Evolutionary conservation across 2,797 vertebrate genomes (phyloP).

Genomic region (Graptemys geographica): DNA sequence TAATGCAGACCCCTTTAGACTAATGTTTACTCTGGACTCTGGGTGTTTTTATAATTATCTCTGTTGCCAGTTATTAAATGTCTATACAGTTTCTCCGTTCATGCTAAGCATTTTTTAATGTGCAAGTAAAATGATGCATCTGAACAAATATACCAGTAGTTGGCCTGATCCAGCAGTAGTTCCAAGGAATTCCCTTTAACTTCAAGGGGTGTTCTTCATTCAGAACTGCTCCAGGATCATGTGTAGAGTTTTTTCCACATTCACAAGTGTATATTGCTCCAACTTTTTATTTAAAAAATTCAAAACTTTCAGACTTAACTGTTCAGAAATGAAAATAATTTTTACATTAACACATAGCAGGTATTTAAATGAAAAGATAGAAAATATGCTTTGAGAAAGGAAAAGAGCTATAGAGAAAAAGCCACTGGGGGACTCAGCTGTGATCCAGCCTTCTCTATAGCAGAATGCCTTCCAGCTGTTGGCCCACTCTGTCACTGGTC

Average conservation of each 20-base stretch:
- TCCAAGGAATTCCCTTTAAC: background rate
- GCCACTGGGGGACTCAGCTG: background rate
- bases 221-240: background rate
- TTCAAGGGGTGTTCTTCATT: background rate
- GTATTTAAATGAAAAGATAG: background rate
- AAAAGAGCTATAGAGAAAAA: background rate
- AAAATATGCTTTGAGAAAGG: background rate
- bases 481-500: background rate
- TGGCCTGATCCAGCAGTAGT: background rate
- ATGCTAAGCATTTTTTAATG: background rate
- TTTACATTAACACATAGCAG: background rate
- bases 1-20: background rate
- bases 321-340: background rate
- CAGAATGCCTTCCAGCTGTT: background rate
- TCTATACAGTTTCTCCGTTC: background rate
- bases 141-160: background rate
- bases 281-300: accelerated
- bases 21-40: background rate
- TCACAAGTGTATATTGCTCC: background rate
- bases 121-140: slow-evolving; percentile 1
- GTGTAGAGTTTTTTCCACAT: accelerated
- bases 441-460: background rate
- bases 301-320: background rate
- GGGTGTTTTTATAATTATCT: background rate
- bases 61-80: slow-evolving; percentile 17